A percentile compares a stretch with the other conserved stretches of the same genome.
Conservation (phyloP, 2,113 vertebrate species). For the Edolisoma coerulescens region DNA sequence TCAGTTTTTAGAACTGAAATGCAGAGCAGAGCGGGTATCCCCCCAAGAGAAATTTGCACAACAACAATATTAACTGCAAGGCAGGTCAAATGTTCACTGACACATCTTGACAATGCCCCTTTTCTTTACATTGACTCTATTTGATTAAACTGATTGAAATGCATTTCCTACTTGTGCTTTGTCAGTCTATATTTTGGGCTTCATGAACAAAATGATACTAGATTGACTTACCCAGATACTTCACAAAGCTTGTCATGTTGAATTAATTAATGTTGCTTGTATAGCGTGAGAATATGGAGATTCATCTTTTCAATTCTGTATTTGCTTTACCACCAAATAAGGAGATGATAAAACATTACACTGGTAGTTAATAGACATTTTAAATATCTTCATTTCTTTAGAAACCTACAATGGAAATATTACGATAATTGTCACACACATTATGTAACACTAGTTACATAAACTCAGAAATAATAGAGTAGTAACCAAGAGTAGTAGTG, state of each 20-base stretch:
- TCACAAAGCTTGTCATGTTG: constrained; percentile 57
- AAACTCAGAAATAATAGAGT: neutral
- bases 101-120: constrained; percentile 63
- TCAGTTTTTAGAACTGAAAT: neutral
- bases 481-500: neutral
- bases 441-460: neutral
- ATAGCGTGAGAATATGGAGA: constrained; percentile 48
- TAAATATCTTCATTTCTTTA: neutral
- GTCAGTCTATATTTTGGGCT: constrained; percentile 59
- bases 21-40: neutral
- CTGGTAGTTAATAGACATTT: neutral
- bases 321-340: constrained; percentile 4
- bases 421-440: neutral
- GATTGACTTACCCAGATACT: constrained; percentile 64
- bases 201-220: constrained; percentile 56
- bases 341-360: neutral
- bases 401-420: neutral
- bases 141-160: constrained; percentile 67
- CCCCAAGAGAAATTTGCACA: constrained; percentile 31
- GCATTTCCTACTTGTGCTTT: constrained; percentile 64
- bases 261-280: constrained; percentile 55
- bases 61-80: constrained; percentile 45
- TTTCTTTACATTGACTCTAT: constrained; percentile 58
- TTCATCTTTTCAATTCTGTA: neutral
- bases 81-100: constrained; percentile 64